Evolutionary conservation across 2,797 vertebrate genomes (phyloP), one percentile per base, ranked within the genome.

Genomic region (Champsocephalus gunnari): DNA sequence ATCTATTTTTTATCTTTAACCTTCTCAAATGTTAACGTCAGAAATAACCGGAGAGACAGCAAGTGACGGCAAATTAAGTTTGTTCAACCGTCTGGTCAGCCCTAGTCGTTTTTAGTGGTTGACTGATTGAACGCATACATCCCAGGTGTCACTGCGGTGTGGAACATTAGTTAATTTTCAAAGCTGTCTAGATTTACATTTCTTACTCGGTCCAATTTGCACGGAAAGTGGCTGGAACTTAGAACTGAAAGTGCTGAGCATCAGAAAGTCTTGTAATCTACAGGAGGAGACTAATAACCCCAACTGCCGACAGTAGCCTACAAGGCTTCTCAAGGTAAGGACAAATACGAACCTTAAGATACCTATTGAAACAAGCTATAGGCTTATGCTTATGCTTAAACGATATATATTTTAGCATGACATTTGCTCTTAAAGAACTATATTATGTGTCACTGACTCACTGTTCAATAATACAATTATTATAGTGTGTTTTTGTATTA

Each of bases 251-350:
- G 7, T 17, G 24, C 0, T 12, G 11, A 21, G 48, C 45, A 63
- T 43, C 54, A 38, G 0, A 32, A 12, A 63, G 66, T 51, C 10
- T 10, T 51, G 8, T 38, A 14, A 32, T 54, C 7, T 5, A 9
- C 73, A 55, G 13, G 48, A 56, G 63, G 50, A n/a, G 12, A 56
- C 32, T 28, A 9, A 49, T 51, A 49, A 59, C 51, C 41, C 11
- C 24, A 43, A 57, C 28, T n/a, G 3, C 13, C 21, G 45, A n/a
- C 50, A 5, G 38, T 2, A 19, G 19, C 19, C 19, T 19, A 69
- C 47, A 66, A 58, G 12, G 28, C 1, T 17, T 3, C 28, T 49
- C 14, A 34, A 62, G 77, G 88, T 90, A 53, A 85, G 69, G 28
- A 1, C n/a, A 28, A 16, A 19, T 0, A 14, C 3, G 1, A 32